Evolutionary conservation across 1,140 invertebrate genomes (phyloP), one percentile per base, ranked within the genome.

Genomic region (Aphelinus certus): DNA sequence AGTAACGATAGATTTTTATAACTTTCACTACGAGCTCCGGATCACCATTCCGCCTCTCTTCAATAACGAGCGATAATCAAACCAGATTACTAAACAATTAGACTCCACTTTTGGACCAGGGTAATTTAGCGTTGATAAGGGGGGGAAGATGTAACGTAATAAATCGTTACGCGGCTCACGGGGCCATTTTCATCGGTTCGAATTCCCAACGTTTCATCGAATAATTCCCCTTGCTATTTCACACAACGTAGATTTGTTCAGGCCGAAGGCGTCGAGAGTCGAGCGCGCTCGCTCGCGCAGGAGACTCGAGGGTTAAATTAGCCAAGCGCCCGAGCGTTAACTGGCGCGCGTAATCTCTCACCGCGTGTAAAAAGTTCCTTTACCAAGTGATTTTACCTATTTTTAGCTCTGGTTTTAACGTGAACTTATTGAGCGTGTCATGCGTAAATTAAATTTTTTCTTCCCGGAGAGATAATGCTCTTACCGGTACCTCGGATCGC

Each of bases 161-260:
- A 43, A 57, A 57, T 64, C 10, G 7, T 71, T 46, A 42, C 47
- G 1, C 43, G 61, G 2, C 26, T 61, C 9, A 6, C 49, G 45
- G 45, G 4, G 60, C 46, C 49, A 42, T 43, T 55, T 49, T 72
- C 49, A 64, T 72, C 70, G 62, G 26, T 51, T 65, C 62, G 63
- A 72, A 71, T 71, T 65, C 57, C 46, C 61, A 62, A 72, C 61
- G 46, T 56, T 65, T 72, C 53, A 64, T 48, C 6, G 56, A 53
- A 56, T 57, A 72, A 72, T 72, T 72, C 64, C 53, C 51, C 42
- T 43, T 63, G 49, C 43, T n/a, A 55, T 71, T 62, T 63, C 60
- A 60, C 42, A 42, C 56, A 67, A 46, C 7, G 6, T 9, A 42
- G 9, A 62, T 49, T 65, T 65, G 48, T 65, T 65, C 48, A 10